Conservation (phyloP, 2,113 vertebrate genomes). For the Plecotus auritus region DNA sequence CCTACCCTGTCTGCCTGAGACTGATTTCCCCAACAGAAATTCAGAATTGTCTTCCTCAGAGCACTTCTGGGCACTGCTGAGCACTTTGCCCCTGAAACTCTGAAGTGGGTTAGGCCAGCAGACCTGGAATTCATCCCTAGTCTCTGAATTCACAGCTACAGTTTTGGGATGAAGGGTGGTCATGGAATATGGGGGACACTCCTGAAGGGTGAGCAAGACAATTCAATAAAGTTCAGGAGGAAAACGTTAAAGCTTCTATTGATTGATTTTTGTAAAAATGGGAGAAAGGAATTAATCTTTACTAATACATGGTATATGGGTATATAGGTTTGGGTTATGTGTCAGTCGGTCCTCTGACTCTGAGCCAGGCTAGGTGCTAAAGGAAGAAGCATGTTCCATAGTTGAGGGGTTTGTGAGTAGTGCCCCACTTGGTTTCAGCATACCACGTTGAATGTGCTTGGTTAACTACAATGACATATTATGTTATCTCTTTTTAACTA, state of each 20-base stretch:
- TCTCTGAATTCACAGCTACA: neutral
- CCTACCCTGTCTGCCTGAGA: neutral
- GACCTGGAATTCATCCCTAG: neutral
- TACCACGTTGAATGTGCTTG: neutral
- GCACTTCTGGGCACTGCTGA: neutral
- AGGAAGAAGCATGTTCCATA: neutral
- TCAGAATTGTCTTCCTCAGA: neutral
- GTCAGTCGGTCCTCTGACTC: neutral
- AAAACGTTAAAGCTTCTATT: neutral
- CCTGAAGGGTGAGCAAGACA: neutral
- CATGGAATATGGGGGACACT: neutral
- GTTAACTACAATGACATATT: neutral
- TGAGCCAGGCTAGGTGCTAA: neutral
- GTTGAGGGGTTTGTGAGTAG: neutral
- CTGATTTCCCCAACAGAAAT: neutral
- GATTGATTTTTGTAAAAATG: neutral
- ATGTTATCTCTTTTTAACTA: neutral
- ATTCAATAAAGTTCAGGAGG: neutral
- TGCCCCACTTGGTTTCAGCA: neutral
- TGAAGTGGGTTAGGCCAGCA: neutral
- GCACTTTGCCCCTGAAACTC: neutral
- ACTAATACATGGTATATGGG: neutral
- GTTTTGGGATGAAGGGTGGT: neutral
- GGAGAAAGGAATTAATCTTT: neutral
- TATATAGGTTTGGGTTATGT: neutral